These are phyloP conservation scores for Ctena decussata DNA, from an alignment of 2,888 invertebrate species.

Conservation along the genomic window DNA sequence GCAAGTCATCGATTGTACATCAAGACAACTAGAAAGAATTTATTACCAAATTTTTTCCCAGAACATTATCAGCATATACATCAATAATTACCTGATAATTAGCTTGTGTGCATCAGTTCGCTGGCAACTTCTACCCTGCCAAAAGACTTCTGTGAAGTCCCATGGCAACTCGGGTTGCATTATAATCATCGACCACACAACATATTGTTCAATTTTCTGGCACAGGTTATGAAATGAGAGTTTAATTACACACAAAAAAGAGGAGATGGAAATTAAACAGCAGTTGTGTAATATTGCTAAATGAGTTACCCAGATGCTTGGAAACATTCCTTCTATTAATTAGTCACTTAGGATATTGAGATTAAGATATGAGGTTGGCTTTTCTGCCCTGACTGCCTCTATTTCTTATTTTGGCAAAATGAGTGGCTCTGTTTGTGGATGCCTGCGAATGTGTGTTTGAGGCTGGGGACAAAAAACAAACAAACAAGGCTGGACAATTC, in stretches of 20 bases:
- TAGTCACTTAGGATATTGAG: not conserved
- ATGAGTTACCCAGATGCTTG: not conserved
- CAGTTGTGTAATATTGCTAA: slow-evolving; percentile 3
- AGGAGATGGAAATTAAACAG: not conserved
- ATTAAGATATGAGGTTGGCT: not conserved
- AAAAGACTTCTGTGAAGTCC: not conserved
- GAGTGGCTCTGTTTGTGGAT: too few species aligned
- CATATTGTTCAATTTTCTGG: not conserved
- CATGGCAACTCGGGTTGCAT: not conserved
- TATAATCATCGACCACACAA: not conserved
- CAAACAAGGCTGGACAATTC: too few species aligned
- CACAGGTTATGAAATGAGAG: not conserved
- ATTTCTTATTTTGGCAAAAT: not conserved
- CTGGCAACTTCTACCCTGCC: not conserved
- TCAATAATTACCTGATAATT: not conserved
- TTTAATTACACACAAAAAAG: not conserved
- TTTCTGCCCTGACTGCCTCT: not conserved
- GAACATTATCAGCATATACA: not conserved
- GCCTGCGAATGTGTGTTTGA: too few species aligned
- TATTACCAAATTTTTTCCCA: too few species aligned
- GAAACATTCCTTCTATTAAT: not conserved
- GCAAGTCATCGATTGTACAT: too few species aligned
- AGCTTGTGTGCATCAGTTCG: not conserved
- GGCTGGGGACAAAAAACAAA: too few species aligned
- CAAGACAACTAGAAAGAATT: too few species aligned